Base-by-base conservation (phyloP, 2,888 invertebrate species). In the Xanthorhoe designata region DNA sequence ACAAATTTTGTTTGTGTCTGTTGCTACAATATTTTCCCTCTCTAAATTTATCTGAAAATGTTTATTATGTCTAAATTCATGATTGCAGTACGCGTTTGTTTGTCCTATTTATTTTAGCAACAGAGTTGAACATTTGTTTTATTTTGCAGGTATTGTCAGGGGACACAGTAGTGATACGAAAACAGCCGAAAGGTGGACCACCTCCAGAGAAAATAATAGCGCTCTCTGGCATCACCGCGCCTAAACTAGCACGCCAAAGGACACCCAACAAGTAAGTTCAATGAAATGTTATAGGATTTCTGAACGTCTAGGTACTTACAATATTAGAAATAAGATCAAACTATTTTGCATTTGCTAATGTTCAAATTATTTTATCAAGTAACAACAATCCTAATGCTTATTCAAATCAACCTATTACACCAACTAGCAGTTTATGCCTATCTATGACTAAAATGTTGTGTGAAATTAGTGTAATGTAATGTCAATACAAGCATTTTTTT, bases 101-200 rank as follows among this genome's bases (percentile, higher is more conserved):
- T 18, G 55, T 50, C 29, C n/a, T 47, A 17, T 47, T 15, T 17
- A 47, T 7, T 15, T 15, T 45, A 47, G 45, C n/a, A 45, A 15
- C 5, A 45, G 8, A 47, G 8, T 63, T 49, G 24, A 54, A 45
- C 15, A 45, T 18, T 52, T 38, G 52, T 54, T 76, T 63, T 69
- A 17, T 66, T 56, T 64, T 66, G 50, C 78, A 99, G 99, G 97
- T 99, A 71, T 94, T 98, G 70, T 99, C 99, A 68, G 99, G 99
- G 65, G 99, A 99, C 92, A 97, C 99, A 65, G 95, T 99, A 67
- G 96, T 99, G 56, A 97, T 99, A 78, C 95, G 98, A 82, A 98
- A 96, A 70, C 95, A 96, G 72, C 96, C 97, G 0, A 95, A 96
- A 83, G 98, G 98, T 17, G 98, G 98, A 45, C 99, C 99, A 50